A percentile compares a stretch with the other conserved stretches of the same genome.
Conservation (phyloP, 2,888 invertebrate species). For the Petrolisthes manimaculis region DNA sequence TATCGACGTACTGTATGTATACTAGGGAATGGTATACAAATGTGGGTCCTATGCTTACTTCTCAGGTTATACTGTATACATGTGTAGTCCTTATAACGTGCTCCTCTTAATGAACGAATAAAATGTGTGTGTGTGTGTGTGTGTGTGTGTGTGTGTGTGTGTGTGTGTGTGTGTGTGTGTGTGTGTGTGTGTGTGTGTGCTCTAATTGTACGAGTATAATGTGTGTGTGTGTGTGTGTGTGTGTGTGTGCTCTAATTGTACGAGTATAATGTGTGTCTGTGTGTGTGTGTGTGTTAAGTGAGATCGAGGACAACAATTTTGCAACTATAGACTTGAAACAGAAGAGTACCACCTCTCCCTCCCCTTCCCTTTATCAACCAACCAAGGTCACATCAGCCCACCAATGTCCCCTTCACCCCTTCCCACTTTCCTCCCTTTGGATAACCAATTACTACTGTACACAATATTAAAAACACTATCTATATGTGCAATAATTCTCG, state of each 20-base stretch:
- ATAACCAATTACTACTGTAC: not conserved
- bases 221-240: not conserved
- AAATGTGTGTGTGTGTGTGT: not conserved
- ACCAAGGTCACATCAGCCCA: not conserved
- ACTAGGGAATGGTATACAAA: too few species aligned
- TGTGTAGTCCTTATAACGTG: not conserved
- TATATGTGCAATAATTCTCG: not conserved
- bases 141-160: conserved; percentile 2
- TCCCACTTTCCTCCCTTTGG: not conserved
- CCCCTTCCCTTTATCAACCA: not conserved
- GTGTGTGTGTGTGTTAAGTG: not conserved
- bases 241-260: not conserved
- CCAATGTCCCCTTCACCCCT: not conserved
- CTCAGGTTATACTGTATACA: too few species aligned
- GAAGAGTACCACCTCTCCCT: too few species aligned
- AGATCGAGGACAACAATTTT: not conserved
- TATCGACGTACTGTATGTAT: too few species aligned
- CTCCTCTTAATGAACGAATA: not conserved
- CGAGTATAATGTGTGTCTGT: not conserved
- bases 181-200: too few species aligned
- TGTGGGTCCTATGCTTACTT: too few species aligned
- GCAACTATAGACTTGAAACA: too few species aligned
- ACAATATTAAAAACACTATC: not conserved
- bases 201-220: too few species aligned
- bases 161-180: not conserved